A percentile compares a stretch with the other conserved stretches of the same genome.
Evolutionary conservation across 2,797 vertebrate species (phyloP).

Genomic region (Meda fulgida): DNA sequence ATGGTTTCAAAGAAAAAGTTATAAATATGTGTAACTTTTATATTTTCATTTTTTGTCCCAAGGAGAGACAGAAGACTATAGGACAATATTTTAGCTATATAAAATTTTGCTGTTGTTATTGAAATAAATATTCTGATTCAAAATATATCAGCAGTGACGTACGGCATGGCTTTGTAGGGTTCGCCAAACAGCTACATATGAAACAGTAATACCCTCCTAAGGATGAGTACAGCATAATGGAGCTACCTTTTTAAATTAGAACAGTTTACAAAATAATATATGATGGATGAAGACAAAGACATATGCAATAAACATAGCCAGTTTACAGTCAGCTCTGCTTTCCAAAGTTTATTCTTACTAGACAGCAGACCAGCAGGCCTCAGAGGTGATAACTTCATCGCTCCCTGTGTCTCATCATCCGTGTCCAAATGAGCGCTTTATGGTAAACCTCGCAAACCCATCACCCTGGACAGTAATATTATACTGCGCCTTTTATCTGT

Average conservation of each 20-base stretch:
- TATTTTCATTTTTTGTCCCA: neutral
- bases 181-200: neutral
- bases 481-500: slow-evolving; percentile 52
- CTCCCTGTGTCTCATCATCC: slow-evolving; percentile 52
- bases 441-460: slow-evolving; percentile 63
- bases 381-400: slow-evolving; percentile 56
- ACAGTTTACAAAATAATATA: slow-evolving; percentile 9
- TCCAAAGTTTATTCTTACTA: slow-evolving; percentile 3
- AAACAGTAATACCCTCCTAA: neutral
- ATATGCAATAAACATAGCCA: neutral
- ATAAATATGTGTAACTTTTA: neutral
- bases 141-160: neutral
- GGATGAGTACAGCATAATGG: neutral
- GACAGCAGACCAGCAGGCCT: slow-evolving; percentile 31
- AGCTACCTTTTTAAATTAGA: too few species aligned
- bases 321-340: slow-evolving; percentile 22
- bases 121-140: neutral
- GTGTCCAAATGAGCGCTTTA: slow-evolving; percentile 61
- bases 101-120: neutral
- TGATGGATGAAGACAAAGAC: slow-evolving; percentile 6
- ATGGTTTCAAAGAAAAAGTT: neutral
- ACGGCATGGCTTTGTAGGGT: neutral
- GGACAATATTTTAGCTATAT: neutral
- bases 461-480: slow-evolving; percentile 58
- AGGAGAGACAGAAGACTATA: neutral